phyloP scores from a whole-genome alignment of 2,113 vertebrate genomes.

The Peromyscus maniculatus region DNA sequence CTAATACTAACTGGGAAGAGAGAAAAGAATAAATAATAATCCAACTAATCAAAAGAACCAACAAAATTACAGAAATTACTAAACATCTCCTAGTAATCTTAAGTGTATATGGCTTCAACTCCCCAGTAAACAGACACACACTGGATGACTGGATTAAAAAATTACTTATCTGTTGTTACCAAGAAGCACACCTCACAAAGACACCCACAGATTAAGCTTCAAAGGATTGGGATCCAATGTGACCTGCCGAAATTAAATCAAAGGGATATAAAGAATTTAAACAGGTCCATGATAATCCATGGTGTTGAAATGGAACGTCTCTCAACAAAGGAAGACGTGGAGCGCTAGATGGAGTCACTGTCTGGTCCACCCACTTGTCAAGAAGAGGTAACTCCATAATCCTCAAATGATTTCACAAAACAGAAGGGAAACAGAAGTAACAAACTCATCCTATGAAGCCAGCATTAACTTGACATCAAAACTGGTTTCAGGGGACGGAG shows the following conservation, averaged over 20 bases:
- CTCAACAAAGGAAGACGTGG: neutral
- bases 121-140: neutral
- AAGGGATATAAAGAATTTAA: neutral
- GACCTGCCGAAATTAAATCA: neutral
- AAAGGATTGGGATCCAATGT: neutral
- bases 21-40: neutral
- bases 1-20: neutral
- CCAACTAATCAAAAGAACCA: neutral
- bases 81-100: neutral
- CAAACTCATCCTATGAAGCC: neutral
- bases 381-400: neutral
- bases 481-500: neutral
- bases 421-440: neutral
- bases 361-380: neutral
- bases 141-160: neutral
- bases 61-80: neutral
- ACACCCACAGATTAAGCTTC: neutral
- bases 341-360: neutral
- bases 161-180: neutral
- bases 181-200: neutral
- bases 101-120: neutral
- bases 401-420: neutral
- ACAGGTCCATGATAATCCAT: neutral
- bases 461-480: neutral
- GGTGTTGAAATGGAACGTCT: neutral